phyloP scores from a whole-genome alignment of 2,888 invertebrate genomes.

The Mesoligia furuncula region DNA sequence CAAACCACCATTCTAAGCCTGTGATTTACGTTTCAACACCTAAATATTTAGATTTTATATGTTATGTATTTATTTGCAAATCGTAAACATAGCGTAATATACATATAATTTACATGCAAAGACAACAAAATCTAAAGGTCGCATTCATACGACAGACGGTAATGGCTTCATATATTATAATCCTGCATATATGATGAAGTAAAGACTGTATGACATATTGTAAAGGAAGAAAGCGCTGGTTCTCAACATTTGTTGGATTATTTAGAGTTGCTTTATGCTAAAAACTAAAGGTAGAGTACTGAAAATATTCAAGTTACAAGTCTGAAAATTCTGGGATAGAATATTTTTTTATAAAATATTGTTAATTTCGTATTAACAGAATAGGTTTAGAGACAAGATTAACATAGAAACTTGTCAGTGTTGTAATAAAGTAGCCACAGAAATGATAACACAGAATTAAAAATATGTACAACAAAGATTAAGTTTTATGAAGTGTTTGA shows the following conservation, averaged over 20 bases:
- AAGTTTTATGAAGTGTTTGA: background rate
- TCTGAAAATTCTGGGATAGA: background rate
- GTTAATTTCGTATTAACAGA: background rate
- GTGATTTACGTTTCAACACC: slow-evolving; percentile 22
- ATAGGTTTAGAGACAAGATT: background rate
- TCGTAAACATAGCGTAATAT: slow-evolving; percentile 38
- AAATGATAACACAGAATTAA: background rate
- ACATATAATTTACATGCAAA: slow-evolving; percentile 44
- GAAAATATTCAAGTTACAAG: background rate
- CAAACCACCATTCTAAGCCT: slow-evolving; percentile 24
- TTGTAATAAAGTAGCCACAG: background rate
- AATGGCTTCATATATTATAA: slow-evolving; percentile 61
- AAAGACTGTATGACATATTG: slow-evolving; percentile 50
- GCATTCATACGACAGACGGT: slow-evolving; percentile 26
- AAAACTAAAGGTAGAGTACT: background rate
- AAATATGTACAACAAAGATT: background rate
- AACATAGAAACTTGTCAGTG: background rate
- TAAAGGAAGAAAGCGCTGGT: slow-evolving; percentile 27
- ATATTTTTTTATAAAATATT: background rate
- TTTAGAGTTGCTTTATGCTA: background rate
- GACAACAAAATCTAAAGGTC: slow-evolving; percentile 49
- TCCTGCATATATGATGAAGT: slow-evolving; percentile 53
- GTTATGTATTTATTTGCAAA: slow-evolving; percentile 60
- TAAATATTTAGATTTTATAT: slow-evolving; percentile 43
- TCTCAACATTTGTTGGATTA: slow-evolving; percentile 38